Percentiles rank a stretch among this genome's conserved stretches.
phyloP scores from a whole-genome alignment of 2,113 vertebrate species.

The Perca fluviatilis region DNA sequence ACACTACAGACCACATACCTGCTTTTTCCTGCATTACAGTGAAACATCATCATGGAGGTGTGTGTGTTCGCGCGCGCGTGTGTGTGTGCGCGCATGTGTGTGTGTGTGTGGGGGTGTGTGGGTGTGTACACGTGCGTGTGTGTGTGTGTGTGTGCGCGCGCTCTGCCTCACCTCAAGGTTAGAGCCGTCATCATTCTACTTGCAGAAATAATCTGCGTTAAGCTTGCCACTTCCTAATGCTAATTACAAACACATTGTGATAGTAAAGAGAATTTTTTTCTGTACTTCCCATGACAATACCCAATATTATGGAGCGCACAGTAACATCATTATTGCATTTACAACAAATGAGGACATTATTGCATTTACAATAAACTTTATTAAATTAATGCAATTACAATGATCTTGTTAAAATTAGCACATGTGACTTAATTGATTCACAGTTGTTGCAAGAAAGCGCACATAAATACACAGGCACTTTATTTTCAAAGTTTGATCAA shows the following conservation, averaged over 20 bases:
- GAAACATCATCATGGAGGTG: slow-evolving; percentile 23
- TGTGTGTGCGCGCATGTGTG: slow-evolving; percentile 4
- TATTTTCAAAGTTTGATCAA: slow-evolving; percentile 43
- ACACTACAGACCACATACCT: slow-evolving; percentile 28
- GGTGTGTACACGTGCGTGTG: not conserved
- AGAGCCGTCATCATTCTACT: slow-evolving; percentile 21
- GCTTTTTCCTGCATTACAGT: slow-evolving; percentile 15
- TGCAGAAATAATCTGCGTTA: slow-evolving; percentile 29
- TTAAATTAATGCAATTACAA: slow-evolving; percentile 56
- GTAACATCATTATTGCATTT: slow-evolving; percentile 57
- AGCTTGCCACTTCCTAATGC: slow-evolving; percentile 20
- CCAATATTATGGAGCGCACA: slow-evolving; percentile 41
- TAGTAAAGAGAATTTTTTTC: slow-evolving; percentile 35
- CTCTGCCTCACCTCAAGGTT: slow-evolving; percentile 44
- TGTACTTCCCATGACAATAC: slow-evolving; percentile 50
- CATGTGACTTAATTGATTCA: slow-evolving; percentile 51
- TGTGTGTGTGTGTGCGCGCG: not conserved
- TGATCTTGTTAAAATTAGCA: slow-evolving; percentile 52
- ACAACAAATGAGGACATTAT: slow-evolving; percentile 54
- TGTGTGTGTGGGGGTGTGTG: not conserved
- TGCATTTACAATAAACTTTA: slow-evolving; percentile 61
- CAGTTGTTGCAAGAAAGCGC: slow-evolving; percentile 39
- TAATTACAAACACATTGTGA: slow-evolving; percentile 54
- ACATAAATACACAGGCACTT: slow-evolving; percentile 37
- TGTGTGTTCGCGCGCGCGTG: not conserved